A percentile compares a stretch with the other conserved stretches of the same genome.
Conservation (phyloP, 2,113 vertebrate genomes). For the Epinephelus fuscoguttatus region DNA sequence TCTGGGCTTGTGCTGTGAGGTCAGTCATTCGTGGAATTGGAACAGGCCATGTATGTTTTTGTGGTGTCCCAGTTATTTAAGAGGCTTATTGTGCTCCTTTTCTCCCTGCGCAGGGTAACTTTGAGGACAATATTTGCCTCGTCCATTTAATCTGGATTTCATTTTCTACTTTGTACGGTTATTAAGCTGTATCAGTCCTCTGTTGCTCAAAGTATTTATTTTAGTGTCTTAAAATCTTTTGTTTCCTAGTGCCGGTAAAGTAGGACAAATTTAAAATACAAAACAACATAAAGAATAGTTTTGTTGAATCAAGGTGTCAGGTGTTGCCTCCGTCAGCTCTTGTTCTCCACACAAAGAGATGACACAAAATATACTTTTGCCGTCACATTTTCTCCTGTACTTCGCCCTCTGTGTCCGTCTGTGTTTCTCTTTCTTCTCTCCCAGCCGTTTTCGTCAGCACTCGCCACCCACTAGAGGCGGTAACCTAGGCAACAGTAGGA, state of each 20-base stretch:
- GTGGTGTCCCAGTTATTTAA: slow-evolving; percentile 61
- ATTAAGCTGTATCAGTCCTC: neutral
- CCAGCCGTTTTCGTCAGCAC: slow-evolving; percentile 39
- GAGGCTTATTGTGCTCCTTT: slow-evolving; percentile 57
- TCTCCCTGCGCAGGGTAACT: slow-evolving; percentile 14
- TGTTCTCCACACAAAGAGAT: neutral
- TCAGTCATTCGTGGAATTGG: slow-evolving; percentile 48
- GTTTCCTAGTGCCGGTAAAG: neutral
- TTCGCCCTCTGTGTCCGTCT: slow-evolving; percentile 37
- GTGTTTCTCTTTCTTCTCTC: slow-evolving; percentile 23
- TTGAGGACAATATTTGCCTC: slow-evolving; percentile 38
- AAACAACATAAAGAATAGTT: slow-evolving; percentile 2
- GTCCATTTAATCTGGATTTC: slow-evolving; percentile 33
- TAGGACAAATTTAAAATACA: neutral
- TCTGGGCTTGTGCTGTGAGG: slow-evolving; percentile 38
- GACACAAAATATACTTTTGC: slow-evolving; percentile 11
- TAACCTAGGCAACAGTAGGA: slow-evolving; percentile 71
- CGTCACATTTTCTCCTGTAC: slow-evolving; percentile 5
- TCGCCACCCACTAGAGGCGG: slow-evolving; percentile 51
- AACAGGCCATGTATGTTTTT: slow-evolving; percentile 45
- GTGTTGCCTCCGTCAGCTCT: neutral
- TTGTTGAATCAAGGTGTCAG: neutral
- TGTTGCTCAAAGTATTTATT: neutral
- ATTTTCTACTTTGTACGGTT: neutral
- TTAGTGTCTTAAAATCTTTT: neutral